Percentiles rank a stretch among this genome's conserved stretches.
Conservation (phyloP, 2,113 vertebrate species). For the Naja naja region DNA sequence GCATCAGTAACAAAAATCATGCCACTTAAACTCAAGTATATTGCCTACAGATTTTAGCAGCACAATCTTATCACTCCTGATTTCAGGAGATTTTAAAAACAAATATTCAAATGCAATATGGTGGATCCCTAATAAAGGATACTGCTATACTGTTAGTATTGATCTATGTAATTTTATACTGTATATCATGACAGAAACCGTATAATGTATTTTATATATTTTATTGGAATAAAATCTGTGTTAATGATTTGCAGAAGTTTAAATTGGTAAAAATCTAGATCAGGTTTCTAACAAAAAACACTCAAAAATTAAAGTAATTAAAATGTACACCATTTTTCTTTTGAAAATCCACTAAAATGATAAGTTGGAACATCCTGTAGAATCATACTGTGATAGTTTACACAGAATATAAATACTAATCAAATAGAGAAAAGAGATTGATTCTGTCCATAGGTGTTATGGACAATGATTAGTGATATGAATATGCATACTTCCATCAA, state of each 20-base stretch:
- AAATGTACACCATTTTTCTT: neutral
- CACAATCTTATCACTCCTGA: neutral
- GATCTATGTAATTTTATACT: constrained; percentile 41
- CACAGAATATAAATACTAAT: neutral
- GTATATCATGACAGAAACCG: constrained; percentile 53
- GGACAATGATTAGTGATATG: neutral
- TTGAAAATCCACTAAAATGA: neutral
- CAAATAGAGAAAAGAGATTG: neutral
- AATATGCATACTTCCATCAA: neutral
- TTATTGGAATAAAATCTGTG: constrained; percentile 68
- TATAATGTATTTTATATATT: constrained; percentile 63
- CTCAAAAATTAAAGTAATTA: neutral
- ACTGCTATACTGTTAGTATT: constrained; percentile 36
- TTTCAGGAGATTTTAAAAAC: neutral
- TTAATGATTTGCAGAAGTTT: constrained; percentile 46
- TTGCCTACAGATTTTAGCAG: neutral
- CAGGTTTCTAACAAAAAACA: neutral
- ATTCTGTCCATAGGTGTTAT: neutral
- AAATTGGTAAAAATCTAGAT: constrained; percentile 36
- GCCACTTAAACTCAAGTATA: neutral
- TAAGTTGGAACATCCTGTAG: neutral
- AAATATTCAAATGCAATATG: neutral
- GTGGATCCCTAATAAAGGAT: constrained; percentile 45
- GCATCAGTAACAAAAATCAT: neutral
- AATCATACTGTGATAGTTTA: neutral